These are phyloP conservation scores for Enoplosus armatus DNA, from an alignment of 2,797 vertebrate species.

Conservation along the genomic window DNA sequence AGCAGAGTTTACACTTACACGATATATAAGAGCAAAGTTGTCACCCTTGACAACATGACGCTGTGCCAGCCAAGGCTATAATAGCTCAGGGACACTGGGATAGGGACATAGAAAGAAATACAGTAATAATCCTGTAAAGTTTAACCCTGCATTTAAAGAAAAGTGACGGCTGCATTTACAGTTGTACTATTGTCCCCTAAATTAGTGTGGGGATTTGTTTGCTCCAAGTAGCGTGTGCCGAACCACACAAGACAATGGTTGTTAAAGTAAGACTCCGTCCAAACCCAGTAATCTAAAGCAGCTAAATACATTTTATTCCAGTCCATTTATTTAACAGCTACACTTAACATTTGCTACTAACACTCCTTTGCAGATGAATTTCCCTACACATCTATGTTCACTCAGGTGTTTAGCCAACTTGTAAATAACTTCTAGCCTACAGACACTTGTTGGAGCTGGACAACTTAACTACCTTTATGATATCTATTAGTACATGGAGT, in stretches of 20 bases:
- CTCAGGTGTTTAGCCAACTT: too few species aligned
- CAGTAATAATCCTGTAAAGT: conserved; percentile 9
- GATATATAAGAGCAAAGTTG: conserved; percentile 44
- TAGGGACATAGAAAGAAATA: conserved; percentile 11
- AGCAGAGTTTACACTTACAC: conserved; percentile 56
- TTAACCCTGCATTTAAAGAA: conserved; percentile 21
- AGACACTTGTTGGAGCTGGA: background rate
- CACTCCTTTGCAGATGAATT: background rate
- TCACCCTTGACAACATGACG: conserved; percentile 60
- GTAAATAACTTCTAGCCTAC: too few species aligned
- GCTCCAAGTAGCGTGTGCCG: background rate
- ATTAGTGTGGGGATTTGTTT: conserved; percentile 21
- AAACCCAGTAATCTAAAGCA: conserved; percentile 5
- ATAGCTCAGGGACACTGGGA: conserved; percentile 50
- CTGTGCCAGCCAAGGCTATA: conserved; percentile 18
- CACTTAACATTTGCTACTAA: too few species aligned
- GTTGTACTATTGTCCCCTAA: conserved; percentile 9
- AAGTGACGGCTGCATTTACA: background rate
- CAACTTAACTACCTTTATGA: background rate
- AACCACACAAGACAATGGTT: background rate
- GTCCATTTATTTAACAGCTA: background rate
- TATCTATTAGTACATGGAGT: background rate
- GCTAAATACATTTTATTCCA: background rate
- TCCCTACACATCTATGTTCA: background rate
- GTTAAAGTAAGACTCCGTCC: background rate